Percentiles rank a stretch among this genome's conserved stretches.
phyloP scores from a whole-genome alignment of 2,888 invertebrate genomes.

The Stenurella melanura region DNA sequence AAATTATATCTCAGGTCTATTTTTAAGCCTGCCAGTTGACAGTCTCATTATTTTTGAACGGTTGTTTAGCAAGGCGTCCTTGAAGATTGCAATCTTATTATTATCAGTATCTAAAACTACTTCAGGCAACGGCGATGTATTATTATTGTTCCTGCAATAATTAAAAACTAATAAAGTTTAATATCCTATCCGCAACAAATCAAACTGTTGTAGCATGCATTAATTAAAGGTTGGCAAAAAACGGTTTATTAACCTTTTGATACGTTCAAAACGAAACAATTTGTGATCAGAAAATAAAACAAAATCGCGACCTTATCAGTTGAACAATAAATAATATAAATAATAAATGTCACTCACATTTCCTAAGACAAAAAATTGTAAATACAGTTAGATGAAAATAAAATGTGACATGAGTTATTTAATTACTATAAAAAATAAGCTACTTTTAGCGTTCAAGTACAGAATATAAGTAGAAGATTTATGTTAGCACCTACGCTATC shows the following conservation, averaged over 20 bases:
- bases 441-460: not conserved
- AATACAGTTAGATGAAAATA: not conserved
- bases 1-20: conserved; percentile 13
- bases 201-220: conserved; percentile 7
- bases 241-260: not conserved
- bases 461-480: not conserved
- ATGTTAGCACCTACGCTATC: not conserved
- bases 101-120: conserved; percentile 4
- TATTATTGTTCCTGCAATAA: conserved; percentile 19
- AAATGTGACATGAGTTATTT: not conserved
- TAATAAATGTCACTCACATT: not conserved
- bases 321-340: not conserved
- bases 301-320: not conserved
- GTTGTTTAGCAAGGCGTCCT: conserved; percentile 23
- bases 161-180: conserved; percentile 25
- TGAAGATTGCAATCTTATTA: conserved; percentile 28
- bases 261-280: not conserved
- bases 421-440: not conserved
- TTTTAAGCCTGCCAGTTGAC: conserved; percentile 20
- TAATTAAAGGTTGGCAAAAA: conserved; percentile 9
- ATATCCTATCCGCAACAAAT: not conserved
- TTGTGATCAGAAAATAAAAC: not conserved
- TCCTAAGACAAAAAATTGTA: not conserved
- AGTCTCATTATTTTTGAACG: conserved; percentile 19
- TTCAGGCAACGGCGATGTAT: not conserved